Base-by-base conservation (phyloP, 2,113 vertebrate species). In the Delphinus delphis region DNA sequence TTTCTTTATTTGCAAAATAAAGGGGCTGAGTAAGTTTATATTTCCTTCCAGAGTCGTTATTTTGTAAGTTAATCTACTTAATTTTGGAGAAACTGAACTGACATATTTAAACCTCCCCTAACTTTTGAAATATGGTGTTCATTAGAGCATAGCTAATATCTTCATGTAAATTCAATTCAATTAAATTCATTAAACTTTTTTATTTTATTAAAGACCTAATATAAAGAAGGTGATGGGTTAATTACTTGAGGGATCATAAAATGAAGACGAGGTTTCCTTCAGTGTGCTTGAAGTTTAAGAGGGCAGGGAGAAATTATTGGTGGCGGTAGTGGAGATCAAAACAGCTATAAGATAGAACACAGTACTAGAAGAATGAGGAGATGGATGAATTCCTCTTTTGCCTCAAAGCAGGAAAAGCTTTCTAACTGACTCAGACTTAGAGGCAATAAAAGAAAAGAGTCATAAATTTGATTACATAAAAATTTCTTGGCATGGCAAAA, bases 11-110 rank as follows among this genome's bases (percentile, higher is more conserved):
- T 87, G 33, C 82, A 87, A 67, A 88, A 53, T 36, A 87, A 93
- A 91, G 33, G 80, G 20, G 26, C 13, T 81, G 18, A 38, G n/a
- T 58, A 65, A 74, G 36, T n/a, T 74, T 81, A 58, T 10, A n/a
- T 90, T 90, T 94, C 31, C 55, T 70, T 81, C 6, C 26, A 63
- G 65, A 65, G 33, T 65, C 18, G 26, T 63, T 86, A 36, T 77
- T 92, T 55, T 85, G 2, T 53, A 70, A 93, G 62, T 13, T 33
- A 15, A 18, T 84, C 50, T 77, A 89, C 31, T 84, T 53, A 71
- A 63, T 90, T 96, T 96, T 93, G n/a, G 63, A 85, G 44, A 86
- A 86, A 58, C 31, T 63, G 25, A n/a, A 93, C 23, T 65, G 65
- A 63, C 79, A 71, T 79, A 4, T 84, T 90, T 80, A 90, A 90